phyloP scores from a whole-genome alignment of 2,797 vertebrate species.

The Ptychobarbus kaznakovi region DNA sequence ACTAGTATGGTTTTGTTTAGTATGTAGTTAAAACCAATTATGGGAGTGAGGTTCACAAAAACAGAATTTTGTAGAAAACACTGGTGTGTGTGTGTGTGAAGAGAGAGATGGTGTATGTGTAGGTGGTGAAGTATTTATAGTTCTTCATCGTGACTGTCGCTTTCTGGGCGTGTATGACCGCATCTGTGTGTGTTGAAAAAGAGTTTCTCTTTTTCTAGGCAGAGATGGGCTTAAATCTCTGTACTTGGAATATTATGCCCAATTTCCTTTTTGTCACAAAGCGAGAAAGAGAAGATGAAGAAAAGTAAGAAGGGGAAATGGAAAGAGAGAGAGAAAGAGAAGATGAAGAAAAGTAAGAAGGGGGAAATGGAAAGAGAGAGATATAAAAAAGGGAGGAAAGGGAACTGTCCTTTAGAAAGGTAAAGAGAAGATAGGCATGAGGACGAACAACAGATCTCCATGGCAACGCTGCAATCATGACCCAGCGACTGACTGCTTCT shows the following conservation, averaged over 20 bases:
- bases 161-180: constrained; percentile 33
- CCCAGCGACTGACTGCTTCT: constrained; percentile 43
- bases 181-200: constrained; percentile 28
- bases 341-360: constrained; percentile 11
- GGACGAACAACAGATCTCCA: constrained; percentile 74
- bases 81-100: constrained; percentile 5
- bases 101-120: constrained; percentile 25
- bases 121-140: constrained; percentile 58
- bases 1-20: background rate
- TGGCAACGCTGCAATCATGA: constrained; percentile 73
- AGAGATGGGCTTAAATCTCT: constrained; percentile 17
- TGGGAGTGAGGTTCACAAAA: background rate
- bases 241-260: constrained; percentile 12
- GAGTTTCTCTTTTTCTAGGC: constrained; percentile 33
- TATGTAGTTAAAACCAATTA: constrained; percentile 1
- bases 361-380: background rate
- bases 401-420: constrained; percentile 52
- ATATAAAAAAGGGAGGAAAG: constrained; percentile 19
- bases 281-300: constrained; percentile 11
- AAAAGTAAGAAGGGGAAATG: constrained; percentile 1
- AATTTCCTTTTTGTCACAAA: constrained; percentile 28
- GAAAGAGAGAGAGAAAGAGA: background rate
- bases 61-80: constrained; percentile 21
- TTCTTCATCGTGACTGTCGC: constrained; percentile 47
- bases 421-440: constrained; percentile 59